These are phyloP conservation scores for Zaprionus obscuricornis DNA, from an alignment of 2,888 invertebrate species.

Conservation along the genomic window DNA sequence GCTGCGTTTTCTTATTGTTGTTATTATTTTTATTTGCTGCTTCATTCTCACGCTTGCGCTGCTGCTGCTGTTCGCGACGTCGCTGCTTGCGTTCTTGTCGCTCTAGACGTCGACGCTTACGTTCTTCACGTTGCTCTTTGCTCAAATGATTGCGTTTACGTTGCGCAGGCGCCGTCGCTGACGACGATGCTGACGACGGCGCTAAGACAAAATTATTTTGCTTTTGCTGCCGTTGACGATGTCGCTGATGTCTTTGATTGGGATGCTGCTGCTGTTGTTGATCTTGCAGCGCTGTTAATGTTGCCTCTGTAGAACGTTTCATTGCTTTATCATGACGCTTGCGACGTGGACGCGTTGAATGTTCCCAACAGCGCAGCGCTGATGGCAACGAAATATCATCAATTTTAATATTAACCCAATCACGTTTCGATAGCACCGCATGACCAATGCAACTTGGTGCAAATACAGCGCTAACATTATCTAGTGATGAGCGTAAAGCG, in stretches of 20 bases:
- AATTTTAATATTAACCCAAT: slow-evolving; percentile 94
- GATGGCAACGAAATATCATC: slow-evolving; percentile 93
- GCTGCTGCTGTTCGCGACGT: slow-evolving; percentile 53
- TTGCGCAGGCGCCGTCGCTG: slow-evolving; percentile 37
- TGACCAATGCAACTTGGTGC: slow-evolving; percentile 97
- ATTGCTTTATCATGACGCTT: slow-evolving; percentile 74
- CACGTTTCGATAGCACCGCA: slow-evolving; percentile 92
- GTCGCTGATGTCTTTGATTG: slow-evolving; percentile 72
- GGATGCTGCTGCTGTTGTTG: slow-evolving; percentile 46
- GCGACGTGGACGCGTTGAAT: slow-evolving; percentile 83
- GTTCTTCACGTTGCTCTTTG: slow-evolving; percentile 76
- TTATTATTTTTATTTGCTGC: slow-evolving; percentile 29
- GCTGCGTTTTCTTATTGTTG: slow-evolving; percentile 18
- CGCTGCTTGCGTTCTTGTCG: slow-evolving; percentile 72
- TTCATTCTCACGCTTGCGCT: slow-evolving; percentile 52
- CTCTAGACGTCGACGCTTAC: slow-evolving; percentile 69
- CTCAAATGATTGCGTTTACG: slow-evolving; percentile 66
- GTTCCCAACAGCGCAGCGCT: slow-evolving; percentile 95
- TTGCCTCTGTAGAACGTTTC: slow-evolving; percentile 79
- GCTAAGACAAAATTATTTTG: slow-evolving; percentile 54
- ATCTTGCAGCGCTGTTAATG: slow-evolving; percentile 40
- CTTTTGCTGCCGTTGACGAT: slow-evolving; percentile 63
- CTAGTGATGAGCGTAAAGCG: slow-evolving; percentile 91
- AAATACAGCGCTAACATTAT: slow-evolving; percentile 94
- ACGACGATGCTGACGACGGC: slow-evolving; percentile 9